Base-by-base conservation (phyloP, 2,888 invertebrate genomes). In the Gastracanthus pulcherrimus region DNA sequence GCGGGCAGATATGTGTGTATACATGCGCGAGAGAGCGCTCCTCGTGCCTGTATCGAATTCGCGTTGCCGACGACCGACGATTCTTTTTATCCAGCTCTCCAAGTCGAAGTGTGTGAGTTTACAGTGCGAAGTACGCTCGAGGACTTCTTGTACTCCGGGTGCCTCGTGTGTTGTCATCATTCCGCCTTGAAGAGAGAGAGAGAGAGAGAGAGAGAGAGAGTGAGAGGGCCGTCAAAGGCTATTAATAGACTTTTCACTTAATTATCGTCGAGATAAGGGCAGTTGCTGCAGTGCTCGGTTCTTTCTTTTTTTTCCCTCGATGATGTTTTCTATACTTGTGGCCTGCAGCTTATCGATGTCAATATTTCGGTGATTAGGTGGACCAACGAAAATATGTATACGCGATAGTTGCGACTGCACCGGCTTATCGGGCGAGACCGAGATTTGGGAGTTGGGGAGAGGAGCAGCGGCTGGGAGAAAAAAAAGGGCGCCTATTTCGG, bases 281-380 rank as follows among this genome's bases (percentile, higher is more conserved):
- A n/a, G n/a, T n/a, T n/a, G n/a, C n/a, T n/a, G n/a, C n/a, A n/a
- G n/a, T n/a, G n/a, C n/a, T n/a, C 26, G 13, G 1, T 26, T n/a
- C 23, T 3, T 2, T n/a, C 6, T 45, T 55, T 38, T 69, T 16
- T 69, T 29, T 48, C 16, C 48, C 48, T 7, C 19, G 48, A 2
- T 19, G 48, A 19, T 48, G 51, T 55, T 55, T 55, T 55, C 51
- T 23, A 9, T 2, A n/a, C n/a, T n/a, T n/a, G n/a, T n/a, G 2
- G 19, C n/a, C 7, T 9, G 5, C 23, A 23, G 19, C 55, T 76
- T 76, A 76, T 76, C 76, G 66, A 55, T 58, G 64, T 41, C 38
- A 55, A 67, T 29, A 29, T 36, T 60, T 41, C 26, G 41, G 19
- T 19, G 72, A 19, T 19, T 41, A 36, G 51, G 19, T 9, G n/a